Percentiles rank a stretch among this genome's conserved stretches.
phyloP scores from a whole-genome alignment of 2,113 vertebrate species.

The Pardalotus punctatus region DNA sequence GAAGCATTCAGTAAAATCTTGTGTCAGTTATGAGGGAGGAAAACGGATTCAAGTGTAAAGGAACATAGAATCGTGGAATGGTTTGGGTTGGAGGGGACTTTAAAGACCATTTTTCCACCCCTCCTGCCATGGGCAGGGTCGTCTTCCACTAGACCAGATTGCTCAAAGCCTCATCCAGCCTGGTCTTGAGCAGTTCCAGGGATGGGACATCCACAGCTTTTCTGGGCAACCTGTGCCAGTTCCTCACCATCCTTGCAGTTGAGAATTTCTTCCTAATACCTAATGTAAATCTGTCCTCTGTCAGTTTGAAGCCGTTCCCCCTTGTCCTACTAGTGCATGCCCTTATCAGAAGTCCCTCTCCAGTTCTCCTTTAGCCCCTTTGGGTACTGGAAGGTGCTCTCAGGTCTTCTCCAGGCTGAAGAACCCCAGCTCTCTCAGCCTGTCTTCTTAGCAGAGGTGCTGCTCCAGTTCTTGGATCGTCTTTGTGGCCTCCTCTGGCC shows the following conservation, averaged over 20 bases:
- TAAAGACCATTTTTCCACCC: not conserved
- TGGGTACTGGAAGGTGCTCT: not conserved
- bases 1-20: not conserved
- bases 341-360: not conserved
- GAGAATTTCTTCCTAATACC: not conserved
- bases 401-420: not conserved
- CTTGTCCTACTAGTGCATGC: not conserved
- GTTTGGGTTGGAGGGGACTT: not conserved
- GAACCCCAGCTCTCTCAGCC: not conserved
- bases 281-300: not conserved
- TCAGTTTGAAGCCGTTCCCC: not conserved
- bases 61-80: not conserved
- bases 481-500: not conserved
- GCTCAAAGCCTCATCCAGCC: not conserved
- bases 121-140: not conserved
- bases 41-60: not conserved
- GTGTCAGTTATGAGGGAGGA: not conserved
- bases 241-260: not conserved
- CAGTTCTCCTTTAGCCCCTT: not conserved
- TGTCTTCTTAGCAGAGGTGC: not conserved
- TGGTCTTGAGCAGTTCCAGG: not conserved
- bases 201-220: not conserved
- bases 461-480: not conserved
- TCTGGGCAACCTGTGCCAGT: not conserved
- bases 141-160: not conserved